Conservation (phyloP, 2,113 vertebrate species). For the Tachysurus fulvidraco region DNA sequence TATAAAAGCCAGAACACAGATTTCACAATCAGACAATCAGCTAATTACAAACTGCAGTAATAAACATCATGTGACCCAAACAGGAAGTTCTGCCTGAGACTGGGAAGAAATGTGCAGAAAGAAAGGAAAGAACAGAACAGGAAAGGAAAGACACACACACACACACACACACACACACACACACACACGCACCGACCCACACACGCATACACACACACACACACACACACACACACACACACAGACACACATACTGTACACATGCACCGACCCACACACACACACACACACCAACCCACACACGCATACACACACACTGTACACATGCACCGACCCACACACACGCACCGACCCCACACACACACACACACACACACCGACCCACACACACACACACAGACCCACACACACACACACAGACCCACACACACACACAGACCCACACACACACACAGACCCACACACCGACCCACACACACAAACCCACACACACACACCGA, state of each 20-base stretch:
- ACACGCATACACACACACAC: too few species aligned
- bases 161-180: neutral
- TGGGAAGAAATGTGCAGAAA: neutral
- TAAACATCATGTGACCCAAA: neutral
- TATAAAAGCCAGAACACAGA: neutral
- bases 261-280: neutral
- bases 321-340: too few species aligned
- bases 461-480: neutral
- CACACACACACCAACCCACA: neutral
- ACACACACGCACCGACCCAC: too few species aligned
- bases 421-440: too few species aligned
- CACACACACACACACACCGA: neutral
- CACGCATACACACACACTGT: too few species aligned
- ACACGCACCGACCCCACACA: too few species aligned
- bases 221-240: too few species aligned
- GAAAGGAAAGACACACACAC: neutral
- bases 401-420: too few species aligned
- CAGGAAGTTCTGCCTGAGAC: neutral
- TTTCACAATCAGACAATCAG: neutral
- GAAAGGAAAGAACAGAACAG: neutral
- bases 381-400: neutral
- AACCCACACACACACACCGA: neutral
- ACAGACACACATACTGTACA: too few species aligned
- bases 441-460: too few species aligned
- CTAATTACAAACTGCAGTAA: neutral